Evolutionary conservation across 2,113 vertebrate species (phyloP), one percentile per base, ranked within the genome.

Genomic region (Erythrolamprus reginae): DNA sequence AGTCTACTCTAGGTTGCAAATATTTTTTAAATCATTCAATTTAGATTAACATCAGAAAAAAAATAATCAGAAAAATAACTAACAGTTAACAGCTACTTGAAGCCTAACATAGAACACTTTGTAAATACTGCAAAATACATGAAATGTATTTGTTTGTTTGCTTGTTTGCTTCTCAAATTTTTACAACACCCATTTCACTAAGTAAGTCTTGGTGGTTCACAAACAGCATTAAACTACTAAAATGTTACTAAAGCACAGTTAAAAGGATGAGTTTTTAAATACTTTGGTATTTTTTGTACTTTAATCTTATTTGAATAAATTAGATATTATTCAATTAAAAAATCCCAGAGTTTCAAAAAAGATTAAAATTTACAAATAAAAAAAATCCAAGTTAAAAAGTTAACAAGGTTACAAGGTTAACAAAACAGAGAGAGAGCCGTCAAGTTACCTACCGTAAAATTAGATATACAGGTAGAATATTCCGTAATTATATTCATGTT

Each of bases 401-500:
- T 61, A 61, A 61, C 26, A 61, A 61, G 26, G 5, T n/a, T 65
- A 65, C 13, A 15, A 33, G 61, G 61, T 65, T 65, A 65, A 65
- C 28, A 33, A 65, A 33, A 2, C 15, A 5, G 61, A 33, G 28
- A 13, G 28, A 65, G 28, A 15, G 13, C 61, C 13, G 0, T 33
- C 13, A 65, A 15, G 13, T 17, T 13, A 65, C 28, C 61, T 33
- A 28, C 13, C 4, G 5, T 65, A 33, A 52, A 13, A 10, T 8
- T 84, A 65, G 89, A 65, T 38, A 21, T 19, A 77, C 48, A 23
- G 56, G 9, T 58, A 58, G 24, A 24, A 58, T 77, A 2, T 55
- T 0, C 0, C 0, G 15, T 70, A 33, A 10, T 0, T 4, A 52
- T 33, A 17, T 45, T 47, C 2, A n/a, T 47, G 8, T 7, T 48